Conservation (phyloP, 2,888 invertebrate genomes). For the Disparrhopalites patrizii region DNA sequence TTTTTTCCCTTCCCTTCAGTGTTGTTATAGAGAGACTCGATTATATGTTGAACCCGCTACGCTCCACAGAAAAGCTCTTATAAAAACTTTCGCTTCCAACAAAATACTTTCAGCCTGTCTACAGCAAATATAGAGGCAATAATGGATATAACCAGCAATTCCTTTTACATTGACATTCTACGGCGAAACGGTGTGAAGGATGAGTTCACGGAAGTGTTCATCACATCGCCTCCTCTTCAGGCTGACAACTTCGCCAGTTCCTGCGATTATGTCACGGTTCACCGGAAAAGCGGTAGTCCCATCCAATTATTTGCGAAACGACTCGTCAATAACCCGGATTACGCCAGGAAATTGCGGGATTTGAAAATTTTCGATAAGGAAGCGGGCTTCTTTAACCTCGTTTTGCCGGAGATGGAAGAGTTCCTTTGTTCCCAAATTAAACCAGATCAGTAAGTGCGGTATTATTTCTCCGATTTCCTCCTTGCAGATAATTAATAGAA, state of each 20-base stretch:
- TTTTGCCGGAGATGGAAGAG: slow-evolving; percentile 4
- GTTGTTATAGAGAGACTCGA: too few relatives aligned
- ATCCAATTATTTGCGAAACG: slow-evolving; percentile 15
- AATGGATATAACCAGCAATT: too few relatives aligned
- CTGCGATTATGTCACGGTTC: slow-evolving; percentile 21
- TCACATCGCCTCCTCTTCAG: not conserved
- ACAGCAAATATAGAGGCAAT: too few relatives aligned
- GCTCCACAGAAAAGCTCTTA: too few relatives aligned
- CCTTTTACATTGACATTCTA: not conserved
- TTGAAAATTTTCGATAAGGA: slow-evolving; percentile 20
- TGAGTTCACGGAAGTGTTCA: not conserved
- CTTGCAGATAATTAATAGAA: not conserved
- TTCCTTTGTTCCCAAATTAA: not conserved
- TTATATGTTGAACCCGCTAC: too few relatives aligned
- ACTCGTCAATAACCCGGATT: slow-evolving; percentile 13
- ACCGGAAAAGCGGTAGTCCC: not conserved
- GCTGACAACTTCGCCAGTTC: slow-evolving; percentile 25
- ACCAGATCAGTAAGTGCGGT: slow-evolving; percentile 1
- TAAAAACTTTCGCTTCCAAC: too few relatives aligned
- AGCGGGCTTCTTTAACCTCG: slow-evolving; percentile 5
- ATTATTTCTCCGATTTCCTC: too few relatives aligned
- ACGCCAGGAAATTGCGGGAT: not conserved
- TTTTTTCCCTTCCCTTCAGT: too few relatives aligned
- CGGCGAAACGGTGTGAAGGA: not conserved
- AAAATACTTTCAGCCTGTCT: too few relatives aligned